These are phyloP conservation scores for Melanotus villosus DNA, from an alignment of 2,888 invertebrate species.

Conservation along the genomic window DNA sequence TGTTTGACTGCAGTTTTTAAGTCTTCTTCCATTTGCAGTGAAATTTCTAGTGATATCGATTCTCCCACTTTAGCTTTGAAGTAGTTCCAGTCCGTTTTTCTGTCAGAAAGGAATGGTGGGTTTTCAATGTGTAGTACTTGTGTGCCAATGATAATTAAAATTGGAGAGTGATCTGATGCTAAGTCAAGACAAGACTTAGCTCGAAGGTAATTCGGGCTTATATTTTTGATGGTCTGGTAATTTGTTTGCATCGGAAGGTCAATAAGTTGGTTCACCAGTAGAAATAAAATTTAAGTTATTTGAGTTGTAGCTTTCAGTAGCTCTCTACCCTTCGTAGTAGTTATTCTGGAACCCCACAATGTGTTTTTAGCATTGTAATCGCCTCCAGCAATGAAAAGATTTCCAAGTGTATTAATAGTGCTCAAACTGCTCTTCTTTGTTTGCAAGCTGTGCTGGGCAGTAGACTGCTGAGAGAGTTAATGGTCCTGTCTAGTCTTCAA, in stretches of 20 bases:
- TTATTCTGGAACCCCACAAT: slow-evolving; percentile 48
- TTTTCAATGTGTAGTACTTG: not conserved
- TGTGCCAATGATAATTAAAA: slow-evolving; percentile 45
- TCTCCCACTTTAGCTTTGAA: not conserved
- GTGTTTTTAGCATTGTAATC: slow-evolving; percentile 18
- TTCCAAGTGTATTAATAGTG: slow-evolving; percentile 36
- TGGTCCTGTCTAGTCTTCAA: slow-evolving; percentile 24
- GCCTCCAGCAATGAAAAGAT: slow-evolving; percentile 45
- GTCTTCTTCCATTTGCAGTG: no score
- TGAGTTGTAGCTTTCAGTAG: slow-evolving; percentile 5
- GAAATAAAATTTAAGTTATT: slow-evolving; percentile 31
- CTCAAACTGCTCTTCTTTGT: slow-evolving; percentile 46
- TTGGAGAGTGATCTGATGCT: slow-evolving; percentile 50
- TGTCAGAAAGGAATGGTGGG: not conserved
- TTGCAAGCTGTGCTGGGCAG: slow-evolving; percentile 35
- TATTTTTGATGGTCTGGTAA: slow-evolving; percentile 50
- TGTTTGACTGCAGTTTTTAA: no score
- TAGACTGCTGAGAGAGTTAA: slow-evolving; percentile 16
- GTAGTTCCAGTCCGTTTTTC: not conserved
- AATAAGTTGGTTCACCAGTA: slow-evolving; percentile 54
- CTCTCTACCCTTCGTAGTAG: slow-evolving; percentile 37
- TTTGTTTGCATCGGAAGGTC: slow-evolving; percentile 52
- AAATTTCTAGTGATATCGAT: not conserved
- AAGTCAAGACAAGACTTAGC: slow-evolving; percentile 47
- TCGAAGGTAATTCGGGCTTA: slow-evolving; percentile 19